Evolutionary conservation across 1,140 invertebrate genomes (phyloP), one percentile per base, ranked within the genome.

Genomic region (Zaprionus taronus): DNA sequence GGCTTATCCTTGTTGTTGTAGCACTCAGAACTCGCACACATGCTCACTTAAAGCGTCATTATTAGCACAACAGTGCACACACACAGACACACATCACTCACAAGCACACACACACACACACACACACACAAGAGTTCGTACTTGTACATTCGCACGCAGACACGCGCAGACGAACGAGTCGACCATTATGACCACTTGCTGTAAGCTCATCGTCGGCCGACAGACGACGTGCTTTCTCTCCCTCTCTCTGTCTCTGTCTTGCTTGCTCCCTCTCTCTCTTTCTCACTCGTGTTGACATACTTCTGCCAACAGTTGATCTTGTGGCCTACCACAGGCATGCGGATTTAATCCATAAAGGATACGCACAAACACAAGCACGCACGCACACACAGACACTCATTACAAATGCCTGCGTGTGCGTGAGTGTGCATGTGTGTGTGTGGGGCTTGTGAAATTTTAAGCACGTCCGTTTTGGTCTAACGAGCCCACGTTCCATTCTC

Each of bases 281-380:
- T 22, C 47, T 24, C 47, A 22, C 47, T 74, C 79, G 83, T 90
- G 85, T 90, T 90, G 85, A 90, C 85, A 90, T 87, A 90, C 85
- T 90, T 90, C 85, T 90, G 86, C 85, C 85, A 90, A 90, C 85
- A 90, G 85, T 90, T 90, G 85, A 90, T 90, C 85, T 90, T 90
- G 85, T 85, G 85, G 85, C 79, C 85, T 72, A 90, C 85, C 85
- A 77, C 85, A 90, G 85, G 85, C 85, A 90, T 90, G 85, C 85
- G 85, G 85, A 90, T 90, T 90, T 90, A 90, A 90, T 90, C 85
- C 85, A 90, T 90, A 90, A 90, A 90, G 85, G 85, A 89, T 89
- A 89, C 79, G 84, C 81, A 83, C 70, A 86, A 58, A 77, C 78
- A 61, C 69, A 61, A 72, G 60, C 69, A 44, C 36, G n/a, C 65